Evolutionary conservation across 2,888 invertebrate genomes (phyloP).

Genomic region (Cryptophagus acutangulus): DNA sequence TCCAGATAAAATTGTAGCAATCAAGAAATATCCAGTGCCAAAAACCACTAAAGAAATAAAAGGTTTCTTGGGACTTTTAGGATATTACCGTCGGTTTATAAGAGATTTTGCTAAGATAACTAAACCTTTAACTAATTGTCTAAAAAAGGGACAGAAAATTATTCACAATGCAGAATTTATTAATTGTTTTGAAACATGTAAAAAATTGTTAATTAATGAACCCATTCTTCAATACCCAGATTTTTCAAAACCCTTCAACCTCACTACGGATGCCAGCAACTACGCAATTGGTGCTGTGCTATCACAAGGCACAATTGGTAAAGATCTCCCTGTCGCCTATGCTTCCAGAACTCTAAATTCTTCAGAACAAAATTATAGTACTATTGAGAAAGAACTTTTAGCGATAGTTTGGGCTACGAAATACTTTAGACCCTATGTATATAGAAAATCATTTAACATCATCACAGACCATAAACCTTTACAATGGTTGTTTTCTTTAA

Average conservation of each 20-base stretch:
- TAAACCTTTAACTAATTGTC: conserved; percentile 1
- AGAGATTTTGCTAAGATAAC: conserved; percentile 2
- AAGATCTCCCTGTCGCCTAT: conserved; percentile 35
- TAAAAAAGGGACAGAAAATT: neutral
- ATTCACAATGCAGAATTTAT: neutral
- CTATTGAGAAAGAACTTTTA: conserved; percentile 18
- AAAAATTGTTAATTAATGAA: neutral
- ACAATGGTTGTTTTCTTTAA: conserved; percentile 4
- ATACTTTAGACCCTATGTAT: too few relatives aligned
- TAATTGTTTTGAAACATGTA: neutral
- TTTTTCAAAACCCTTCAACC: conserved; percentile 28
- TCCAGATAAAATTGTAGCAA: too few relatives aligned
- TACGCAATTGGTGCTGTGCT: conserved; percentile 31
- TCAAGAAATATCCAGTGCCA: too few relatives aligned
- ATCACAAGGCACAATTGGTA: conserved; percentile 32
- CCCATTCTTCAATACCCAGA: conserved; percentile 21
- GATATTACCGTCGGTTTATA: too few relatives aligned
- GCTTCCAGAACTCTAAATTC: conserved; percentile 31
- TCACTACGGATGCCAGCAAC: conserved; percentile 22
- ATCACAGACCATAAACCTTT: conserved; percentile 8
- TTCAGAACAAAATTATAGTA: conserved; percentile 28
- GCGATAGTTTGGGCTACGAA: conserved; percentile 7
- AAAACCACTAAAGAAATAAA: too few relatives aligned
- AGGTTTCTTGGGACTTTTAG: too few relatives aligned
- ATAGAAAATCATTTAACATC: too few relatives aligned